phyloP scores from a whole-genome alignment of 2,797 vertebrate genomes.

The Catostomus latipinnis region DNA sequence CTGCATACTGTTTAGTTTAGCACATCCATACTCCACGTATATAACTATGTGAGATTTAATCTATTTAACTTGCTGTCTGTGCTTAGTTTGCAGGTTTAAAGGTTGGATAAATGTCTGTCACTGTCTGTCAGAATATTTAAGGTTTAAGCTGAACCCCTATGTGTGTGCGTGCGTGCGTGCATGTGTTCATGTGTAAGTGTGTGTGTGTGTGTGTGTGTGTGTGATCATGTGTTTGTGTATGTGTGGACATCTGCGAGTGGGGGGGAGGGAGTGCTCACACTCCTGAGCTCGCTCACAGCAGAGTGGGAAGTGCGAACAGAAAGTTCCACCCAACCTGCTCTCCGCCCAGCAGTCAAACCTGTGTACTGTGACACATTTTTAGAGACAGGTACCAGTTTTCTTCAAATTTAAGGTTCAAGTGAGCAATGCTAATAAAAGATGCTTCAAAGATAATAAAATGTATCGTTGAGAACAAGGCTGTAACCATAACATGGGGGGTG shows the following conservation, averaged over 20 bases:
- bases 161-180: background rate
- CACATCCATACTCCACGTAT: too few relatives aligned
- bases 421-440: conserved; percentile 11
- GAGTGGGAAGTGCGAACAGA: conserved; percentile 65
- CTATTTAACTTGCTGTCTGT: too few relatives aligned
- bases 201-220: too few relatives aligned
- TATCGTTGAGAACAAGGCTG: background rate
- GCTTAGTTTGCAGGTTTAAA: too few relatives aligned
- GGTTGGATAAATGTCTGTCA: too few relatives aligned
- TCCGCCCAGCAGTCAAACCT: conserved; percentile 39
- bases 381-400: background rate
- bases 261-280: conserved; percentile 34
- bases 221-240: too few relatives aligned
- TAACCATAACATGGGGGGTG: too few relatives aligned
- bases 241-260: conserved; percentile 52
- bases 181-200: too few relatives aligned
- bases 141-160: conserved; percentile 29
- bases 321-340: conserved; percentile 54
- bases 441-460: conserved; percentile 14
- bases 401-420: conserved; percentile 27
- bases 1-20: too few relatives aligned
- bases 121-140: too few relatives aligned
- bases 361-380: conserved; percentile 1
- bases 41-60: too few relatives aligned
- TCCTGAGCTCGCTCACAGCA: conserved; percentile 44